Conservation (phyloP, 2,888 invertebrate species). For the Drosophila suboccidentalis region DNA sequence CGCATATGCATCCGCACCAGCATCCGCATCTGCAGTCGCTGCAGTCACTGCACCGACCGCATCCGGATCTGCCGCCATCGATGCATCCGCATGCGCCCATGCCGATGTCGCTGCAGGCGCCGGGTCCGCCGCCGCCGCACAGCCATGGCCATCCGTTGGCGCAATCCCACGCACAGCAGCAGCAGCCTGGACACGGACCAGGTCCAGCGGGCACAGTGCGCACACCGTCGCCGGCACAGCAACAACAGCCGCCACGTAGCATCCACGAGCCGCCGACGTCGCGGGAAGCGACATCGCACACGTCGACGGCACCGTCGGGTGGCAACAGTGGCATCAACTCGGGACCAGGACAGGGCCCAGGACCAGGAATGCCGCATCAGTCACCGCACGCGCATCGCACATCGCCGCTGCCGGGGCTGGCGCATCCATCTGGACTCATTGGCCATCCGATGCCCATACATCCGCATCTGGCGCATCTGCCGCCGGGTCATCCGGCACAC, state of each 20-base stretch:
- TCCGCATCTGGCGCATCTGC: conserved; percentile 83
- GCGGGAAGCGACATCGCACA: conserved; percentile 72
- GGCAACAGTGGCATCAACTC: conserved; percentile 31
- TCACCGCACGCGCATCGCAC: conserved; percentile 83
- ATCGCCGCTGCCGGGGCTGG: conserved; percentile 84
- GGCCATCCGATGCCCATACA: conserved; percentile 85
- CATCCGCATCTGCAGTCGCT: conserved; percentile 74
- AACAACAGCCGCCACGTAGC: conserved; percentile 75
- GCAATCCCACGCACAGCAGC: conserved; percentile 67
- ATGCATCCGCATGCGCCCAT: conserved; percentile 85
- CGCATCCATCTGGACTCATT: conserved; percentile 81
- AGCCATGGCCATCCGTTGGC: conserved; percentile 79
- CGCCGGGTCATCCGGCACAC: conserved; percentile 83
- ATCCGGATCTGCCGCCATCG: conserved; percentile 83
- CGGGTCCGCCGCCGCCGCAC: conserved; percentile 76
- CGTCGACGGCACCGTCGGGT: conserved; percentile 70
- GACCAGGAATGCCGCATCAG: conserved; percentile 67
- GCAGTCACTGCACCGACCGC: conserved; percentile 84
- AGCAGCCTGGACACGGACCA: conserved; percentile 55
- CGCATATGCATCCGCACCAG: conserved; percentile 74
- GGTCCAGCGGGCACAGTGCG: conserved; percentile 77
- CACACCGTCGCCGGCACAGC: conserved; percentile 84
- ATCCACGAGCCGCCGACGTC: conserved; percentile 73
- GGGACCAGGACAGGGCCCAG: conserved; percentile 47
- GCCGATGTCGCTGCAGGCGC: conserved; percentile 83